Conservation (phyloP, 2,797 vertebrate genomes). For the Adrianichthys oophorus region DNA sequence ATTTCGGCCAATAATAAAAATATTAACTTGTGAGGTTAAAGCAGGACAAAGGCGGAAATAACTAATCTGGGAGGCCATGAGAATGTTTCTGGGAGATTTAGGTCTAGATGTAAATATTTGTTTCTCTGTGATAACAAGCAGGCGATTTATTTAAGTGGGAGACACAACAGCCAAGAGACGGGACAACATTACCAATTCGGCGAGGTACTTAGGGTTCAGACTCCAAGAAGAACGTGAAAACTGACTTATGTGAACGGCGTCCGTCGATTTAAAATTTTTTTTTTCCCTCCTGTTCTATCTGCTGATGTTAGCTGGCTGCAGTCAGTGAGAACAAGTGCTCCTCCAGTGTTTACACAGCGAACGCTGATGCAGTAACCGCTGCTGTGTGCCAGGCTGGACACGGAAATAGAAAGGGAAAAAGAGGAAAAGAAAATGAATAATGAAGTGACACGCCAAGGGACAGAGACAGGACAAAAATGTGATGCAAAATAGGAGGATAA, state of each 20-base stretch:
- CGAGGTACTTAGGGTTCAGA: conserved; percentile 13
- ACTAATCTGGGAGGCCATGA: conserved; percentile 53
- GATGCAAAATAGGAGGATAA: conserved; percentile 1
- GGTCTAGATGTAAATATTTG: conserved; percentile 63
- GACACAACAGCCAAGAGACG: conserved; percentile 48
- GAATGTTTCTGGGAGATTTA: conserved; percentile 63
- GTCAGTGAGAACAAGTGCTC: conserved; percentile 9
- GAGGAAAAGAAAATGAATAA: neutral
- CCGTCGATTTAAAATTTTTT: neutral
- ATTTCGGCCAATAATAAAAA: conserved; percentile 26
- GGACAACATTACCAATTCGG: conserved; percentile 25
- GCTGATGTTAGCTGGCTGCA: conserved; percentile 10
- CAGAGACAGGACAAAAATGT: neutral
- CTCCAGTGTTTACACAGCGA: neutral
- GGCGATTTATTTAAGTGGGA: conserved; percentile 49
- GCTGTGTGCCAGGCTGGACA: conserved; percentile 2
- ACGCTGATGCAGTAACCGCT: conserved; percentile 22
- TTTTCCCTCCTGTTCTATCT: conserved; percentile 16
- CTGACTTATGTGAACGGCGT: conserved; percentile 1
- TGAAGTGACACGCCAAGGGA: neutral
- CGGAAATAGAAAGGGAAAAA: neutral
- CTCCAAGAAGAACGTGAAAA: conserved; percentile 1
- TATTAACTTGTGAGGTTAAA: conserved; percentile 31
- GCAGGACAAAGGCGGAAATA: conserved; percentile 38
- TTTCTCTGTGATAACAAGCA: conserved; percentile 54